These are phyloP conservation scores for Spea multiplicata DNA, from an alignment of 2,113 vertebrate genomes.

Conservation along the genomic window DNA sequence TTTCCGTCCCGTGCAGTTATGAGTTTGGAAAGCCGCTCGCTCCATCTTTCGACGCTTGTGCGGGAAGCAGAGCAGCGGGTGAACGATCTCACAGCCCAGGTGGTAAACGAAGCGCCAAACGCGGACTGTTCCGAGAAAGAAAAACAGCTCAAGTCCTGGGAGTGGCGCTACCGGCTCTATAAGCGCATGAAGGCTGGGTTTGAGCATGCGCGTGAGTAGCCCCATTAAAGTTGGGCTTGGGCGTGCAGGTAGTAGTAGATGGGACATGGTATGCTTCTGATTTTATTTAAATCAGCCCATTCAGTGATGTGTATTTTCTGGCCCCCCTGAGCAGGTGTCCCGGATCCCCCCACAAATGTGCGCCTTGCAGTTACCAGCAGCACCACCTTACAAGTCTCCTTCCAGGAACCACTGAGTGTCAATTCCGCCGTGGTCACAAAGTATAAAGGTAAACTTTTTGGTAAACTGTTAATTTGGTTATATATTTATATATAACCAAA, in stretches of 20 bases:
- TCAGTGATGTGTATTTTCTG: too few species aligned
- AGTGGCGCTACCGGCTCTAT: conserved; percentile 85
- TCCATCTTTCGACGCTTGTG: conserved; percentile 80
- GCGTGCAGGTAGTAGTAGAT: too few species aligned
- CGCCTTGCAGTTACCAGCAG: conserved; percentile 78
- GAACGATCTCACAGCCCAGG: conserved; percentile 73
- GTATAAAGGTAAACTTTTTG: conserved; percentile 73
- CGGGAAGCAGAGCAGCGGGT: conserved; percentile 83
- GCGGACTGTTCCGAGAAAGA: conserved; percentile 74
- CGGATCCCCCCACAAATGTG: conserved; percentile 73
- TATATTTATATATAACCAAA: not conserved
- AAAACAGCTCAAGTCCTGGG: conserved; percentile 85
- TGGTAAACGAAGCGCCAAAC: conserved; percentile 68
- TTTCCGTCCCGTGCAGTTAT: conserved; percentile 63
- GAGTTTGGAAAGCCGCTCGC: conserved; percentile 78
- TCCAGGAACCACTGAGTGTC: conserved; percentile 80
- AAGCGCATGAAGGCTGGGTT: conserved; percentile 88
- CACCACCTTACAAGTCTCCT: conserved; percentile 76
- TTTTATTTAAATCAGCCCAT: too few species aligned
- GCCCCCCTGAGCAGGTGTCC: conserved; percentile 66
- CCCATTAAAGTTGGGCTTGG: too few species aligned
- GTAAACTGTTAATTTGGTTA: too few species aligned
- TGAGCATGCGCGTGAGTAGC: conserved; percentile 81
- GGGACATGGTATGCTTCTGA: too few species aligned
- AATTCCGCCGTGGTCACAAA: conserved; percentile 85